Conservation (phyloP, 2,113 vertebrate species). For the Myrmophylax atrothorax region DNA sequence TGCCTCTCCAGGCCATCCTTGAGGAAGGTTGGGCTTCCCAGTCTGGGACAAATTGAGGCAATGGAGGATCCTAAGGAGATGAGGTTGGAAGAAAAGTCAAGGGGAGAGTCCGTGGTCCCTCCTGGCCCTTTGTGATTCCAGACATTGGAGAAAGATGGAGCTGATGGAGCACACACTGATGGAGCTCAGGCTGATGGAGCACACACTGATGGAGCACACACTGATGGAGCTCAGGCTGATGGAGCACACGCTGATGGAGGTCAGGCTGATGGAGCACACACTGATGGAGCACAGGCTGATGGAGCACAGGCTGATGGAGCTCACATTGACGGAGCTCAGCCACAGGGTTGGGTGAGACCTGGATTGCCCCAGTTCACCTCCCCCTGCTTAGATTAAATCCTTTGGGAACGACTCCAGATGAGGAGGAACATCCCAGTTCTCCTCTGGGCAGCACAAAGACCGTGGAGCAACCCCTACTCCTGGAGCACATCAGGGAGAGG, state of each 20-base stretch:
- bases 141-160: background rate
- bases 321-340: too few species aligned
- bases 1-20: background rate
- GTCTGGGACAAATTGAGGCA: rapidly evolving
- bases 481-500: background rate
- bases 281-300: too few species aligned
- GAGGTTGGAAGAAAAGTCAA: background rate
- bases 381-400: background rate
- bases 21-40: background rate
- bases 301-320: background rate
- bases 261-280: too few species aligned
- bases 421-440: background rate
- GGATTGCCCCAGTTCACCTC: background rate
- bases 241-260: too few species aligned
- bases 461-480: background rate
- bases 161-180: too few species aligned
- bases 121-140: background rate
- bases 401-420: background rate
- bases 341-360: background rate
- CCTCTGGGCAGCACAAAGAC: background rate
- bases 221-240: too few species aligned
- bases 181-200: too few species aligned
- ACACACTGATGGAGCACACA: too few species aligned
- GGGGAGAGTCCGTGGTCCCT: background rate
- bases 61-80: background rate